Percentiles rank a stretch among this genome's conserved stretches.
These are phyloP conservation scores for Harmothoe impar DNA, from an alignment of 2,888 invertebrate species.

Conservation along the genomic window DNA sequence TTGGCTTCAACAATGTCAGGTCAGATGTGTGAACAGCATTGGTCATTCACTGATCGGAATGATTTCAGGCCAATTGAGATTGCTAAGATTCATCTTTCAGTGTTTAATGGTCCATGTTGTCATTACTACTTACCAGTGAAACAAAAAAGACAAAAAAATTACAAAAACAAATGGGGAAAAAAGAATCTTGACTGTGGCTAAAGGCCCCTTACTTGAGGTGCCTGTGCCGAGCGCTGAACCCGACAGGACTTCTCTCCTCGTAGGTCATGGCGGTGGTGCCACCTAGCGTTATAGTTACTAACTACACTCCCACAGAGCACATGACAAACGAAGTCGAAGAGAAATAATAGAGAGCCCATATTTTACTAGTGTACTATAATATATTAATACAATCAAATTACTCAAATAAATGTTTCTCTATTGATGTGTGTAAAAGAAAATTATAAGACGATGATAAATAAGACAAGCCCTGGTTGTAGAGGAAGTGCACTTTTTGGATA, in stretches of 20 bases:
- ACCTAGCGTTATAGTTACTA: slow-evolving; percentile 27
- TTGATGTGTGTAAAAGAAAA: slow-evolving; percentile 48
- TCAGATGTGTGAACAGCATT: slow-evolving; percentile 45
- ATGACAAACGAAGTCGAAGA: background rate
- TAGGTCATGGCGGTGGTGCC: slow-evolving; percentile 39
- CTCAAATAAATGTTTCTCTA: slow-evolving; percentile 48
- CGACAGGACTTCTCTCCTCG: background rate
- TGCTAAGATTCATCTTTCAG: slow-evolving; percentile 55
- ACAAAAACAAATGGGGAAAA: slow-evolving; percentile 37
- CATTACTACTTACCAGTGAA: slow-evolving; percentile 49
- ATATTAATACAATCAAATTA: slow-evolving; percentile 48
- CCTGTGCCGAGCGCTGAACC: background rate
- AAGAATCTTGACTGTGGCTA: background rate
- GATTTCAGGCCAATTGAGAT: slow-evolving; percentile 62
- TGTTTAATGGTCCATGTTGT: slow-evolving; percentile 61
- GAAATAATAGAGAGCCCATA: slow-evolving; percentile 55
- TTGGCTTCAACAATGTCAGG: slow-evolving; percentile 46
- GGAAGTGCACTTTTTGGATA: slow-evolving; percentile 63
- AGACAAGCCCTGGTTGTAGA: slow-evolving; percentile 43
- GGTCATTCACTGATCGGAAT: slow-evolving; percentile 44
- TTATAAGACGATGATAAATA: no score
- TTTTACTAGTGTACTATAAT: slow-evolving; percentile 56
- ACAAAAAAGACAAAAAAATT: slow-evolving; percentile 37
- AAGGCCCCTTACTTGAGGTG: background rate
- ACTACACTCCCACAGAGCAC: slow-evolving; percentile 49